Conservation (phyloP, 2,888 invertebrate genomes). For the Dynastes grantii region DNA sequence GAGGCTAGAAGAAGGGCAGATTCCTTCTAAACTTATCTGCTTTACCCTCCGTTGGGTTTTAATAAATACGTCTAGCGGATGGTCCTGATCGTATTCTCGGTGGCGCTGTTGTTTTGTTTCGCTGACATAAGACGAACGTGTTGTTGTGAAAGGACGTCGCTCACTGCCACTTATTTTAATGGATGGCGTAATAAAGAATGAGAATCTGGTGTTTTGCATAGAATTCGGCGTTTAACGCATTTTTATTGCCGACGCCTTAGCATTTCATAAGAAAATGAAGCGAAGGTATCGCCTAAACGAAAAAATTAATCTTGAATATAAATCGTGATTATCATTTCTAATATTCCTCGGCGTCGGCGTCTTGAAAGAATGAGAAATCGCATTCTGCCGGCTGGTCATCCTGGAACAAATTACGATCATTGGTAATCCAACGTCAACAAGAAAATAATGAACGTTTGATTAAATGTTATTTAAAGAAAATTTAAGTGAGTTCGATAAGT, state of each 20-base stretch:
- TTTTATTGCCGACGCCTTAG: slow-evolving; percentile 6
- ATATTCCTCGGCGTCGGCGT: neutral
- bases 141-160: slow-evolving; percentile 35
- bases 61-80: slow-evolving; percentile 35
- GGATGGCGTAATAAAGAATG: slow-evolving; percentile 37
- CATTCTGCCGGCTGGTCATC: neutral
- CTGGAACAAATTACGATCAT: too few relatives aligned
- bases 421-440: too few relatives aligned
- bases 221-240: neutral
- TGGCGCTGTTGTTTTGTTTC: slow-evolving; percentile 38
- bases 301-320: slow-evolving; percentile 7
- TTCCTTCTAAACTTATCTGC: slow-evolving; percentile 38
- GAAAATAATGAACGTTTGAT: too few relatives aligned
- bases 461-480: too few relatives aligned
- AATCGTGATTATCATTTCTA: neutral
- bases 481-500: too few relatives aligned
- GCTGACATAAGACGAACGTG: slow-evolving; percentile 46
- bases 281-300: neutral
- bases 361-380: neutral
- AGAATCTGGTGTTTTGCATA: slow-evolving; percentile 26
- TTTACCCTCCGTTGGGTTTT: slow-evolving; percentile 39
- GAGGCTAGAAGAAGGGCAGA: neutral
- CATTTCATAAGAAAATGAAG: neutral
- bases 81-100: slow-evolving; percentile 32
- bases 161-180: slow-evolving; percentile 38